These are phyloP conservation scores for Elysia crispata DNA, from an alignment of 2,888 invertebrate species.

Conservation along the genomic window DNA sequence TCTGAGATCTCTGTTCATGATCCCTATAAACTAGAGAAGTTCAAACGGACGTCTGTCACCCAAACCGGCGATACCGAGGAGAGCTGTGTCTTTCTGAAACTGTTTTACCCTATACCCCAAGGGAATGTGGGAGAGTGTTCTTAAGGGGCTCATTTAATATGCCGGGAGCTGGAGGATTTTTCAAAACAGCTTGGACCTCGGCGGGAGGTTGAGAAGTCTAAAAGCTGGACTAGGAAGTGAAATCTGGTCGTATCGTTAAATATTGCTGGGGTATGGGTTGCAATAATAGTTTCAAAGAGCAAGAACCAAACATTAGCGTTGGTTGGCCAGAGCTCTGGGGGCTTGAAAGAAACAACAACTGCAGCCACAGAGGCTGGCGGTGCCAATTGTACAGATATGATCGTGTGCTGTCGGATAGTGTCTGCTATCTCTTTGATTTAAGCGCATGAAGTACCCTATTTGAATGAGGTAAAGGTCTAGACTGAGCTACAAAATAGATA, in stretches of 20 bases:
- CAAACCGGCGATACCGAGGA: constrained; percentile 2
- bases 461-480: too few relatives aligned
- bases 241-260: constrained; percentile 13
- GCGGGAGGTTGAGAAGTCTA: neutral
- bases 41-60: constrained; percentile 21
- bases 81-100: constrained; percentile 22
- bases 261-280: neutral
- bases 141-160: neutral
- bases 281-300: neutral
- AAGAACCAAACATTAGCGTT: neutral
- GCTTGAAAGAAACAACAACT: neutral
- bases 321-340: neutral
- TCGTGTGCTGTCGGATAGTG: too few relatives aligned
- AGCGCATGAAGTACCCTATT: too few relatives aligned
- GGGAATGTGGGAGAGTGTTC: neutral
- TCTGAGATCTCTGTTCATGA: neutral
- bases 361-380: too few relatives aligned
- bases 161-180: neutral
- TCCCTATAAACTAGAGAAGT: neutral
- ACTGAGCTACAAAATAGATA: too few relatives aligned
- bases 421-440: too few relatives aligned
- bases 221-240: constrained; percentile 19
- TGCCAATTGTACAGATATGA: too few relatives aligned
- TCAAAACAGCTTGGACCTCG: neutral
- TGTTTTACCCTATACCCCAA: constrained; percentile 9